phyloP scores from a whole-genome alignment of 1,140 invertebrate species.

The Heliothis virescens region DNA sequence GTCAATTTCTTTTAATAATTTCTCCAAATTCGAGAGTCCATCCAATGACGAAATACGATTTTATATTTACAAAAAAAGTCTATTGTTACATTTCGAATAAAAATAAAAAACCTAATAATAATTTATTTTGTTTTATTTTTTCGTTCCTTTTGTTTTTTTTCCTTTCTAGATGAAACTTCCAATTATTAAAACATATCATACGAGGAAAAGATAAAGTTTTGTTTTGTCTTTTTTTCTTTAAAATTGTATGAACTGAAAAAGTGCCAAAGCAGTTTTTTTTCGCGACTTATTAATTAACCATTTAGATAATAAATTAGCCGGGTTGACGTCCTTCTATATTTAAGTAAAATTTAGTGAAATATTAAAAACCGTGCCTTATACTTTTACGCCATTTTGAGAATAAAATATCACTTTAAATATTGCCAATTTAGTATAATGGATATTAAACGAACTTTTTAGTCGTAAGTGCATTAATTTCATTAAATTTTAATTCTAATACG shows the following conservation, averaged over 20 bases:
- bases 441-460: conserved; percentile 61
- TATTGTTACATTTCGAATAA: conserved; percentile 84
- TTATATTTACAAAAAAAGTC: conserved; percentile 77
- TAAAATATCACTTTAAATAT: conserved; percentile 81
- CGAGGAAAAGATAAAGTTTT: conserved; percentile 43
- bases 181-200: conserved; percentile 80
- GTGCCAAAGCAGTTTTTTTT: conserved; percentile 53
- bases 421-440: conserved; percentile 73
- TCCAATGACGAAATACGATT: conserved; percentile 81
- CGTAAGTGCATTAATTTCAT: conserved; percentile 50
- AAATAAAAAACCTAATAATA: conserved; percentile 80
- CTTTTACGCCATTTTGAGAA: conserved; percentile 83
- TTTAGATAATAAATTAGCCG: conserved; percentile 68
- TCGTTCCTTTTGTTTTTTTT: conserved; percentile 60
- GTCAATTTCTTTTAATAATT: conserved; percentile 47
- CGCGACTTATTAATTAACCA: conserved; percentile 40
- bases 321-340: conserved; percentile 79
- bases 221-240: conserved; percentile 52
- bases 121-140: conserved; percentile 80
- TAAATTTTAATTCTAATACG: conserved; percentile 30
- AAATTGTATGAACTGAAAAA: conserved; percentile 45
- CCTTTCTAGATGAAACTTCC: conserved; percentile 51
- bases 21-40: conserved; percentile 77
- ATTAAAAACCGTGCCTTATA: conserved; percentile 83
- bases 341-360: conserved; percentile 77